These are phyloP conservation scores for Dolichallabes microphthalmus DNA, from an alignment of 2,113 vertebrate species.

Conservation along the genomic window DNA sequence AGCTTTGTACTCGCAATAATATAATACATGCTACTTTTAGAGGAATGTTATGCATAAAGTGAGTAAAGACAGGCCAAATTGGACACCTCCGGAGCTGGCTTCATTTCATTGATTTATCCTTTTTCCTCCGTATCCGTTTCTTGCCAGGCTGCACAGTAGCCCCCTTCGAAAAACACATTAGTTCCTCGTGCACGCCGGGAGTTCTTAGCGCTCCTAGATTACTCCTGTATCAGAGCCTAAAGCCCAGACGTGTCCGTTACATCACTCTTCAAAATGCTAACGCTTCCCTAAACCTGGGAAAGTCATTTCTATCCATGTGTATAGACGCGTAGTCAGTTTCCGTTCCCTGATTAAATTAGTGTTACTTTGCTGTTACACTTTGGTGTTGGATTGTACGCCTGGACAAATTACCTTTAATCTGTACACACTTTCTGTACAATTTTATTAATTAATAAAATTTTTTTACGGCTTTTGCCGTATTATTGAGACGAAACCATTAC, in stretches of 20 bases:
- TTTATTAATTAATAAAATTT: too few species aligned
- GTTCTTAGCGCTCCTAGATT: conserved; percentile 1
- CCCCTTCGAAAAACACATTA: conserved; percentile 20
- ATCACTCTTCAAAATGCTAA: conserved; percentile 56
- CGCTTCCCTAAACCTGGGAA: conserved; percentile 33
- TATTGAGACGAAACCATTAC: neutral
- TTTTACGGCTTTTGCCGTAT: neutral
- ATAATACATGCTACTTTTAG: conserved; percentile 34
- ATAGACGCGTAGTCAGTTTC: too few species aligned
- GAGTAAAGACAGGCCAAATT: conserved; percentile 27
- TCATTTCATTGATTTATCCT: neutral
- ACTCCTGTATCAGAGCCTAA: neutral
- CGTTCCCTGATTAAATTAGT: neutral
- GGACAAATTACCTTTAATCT: neutral
- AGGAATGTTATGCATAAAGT: conserved; percentile 40
- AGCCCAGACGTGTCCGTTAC: conserved; percentile 54
- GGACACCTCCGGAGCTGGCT: conserved; percentile 7
- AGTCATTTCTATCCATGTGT: neutral
- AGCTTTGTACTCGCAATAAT: conserved; percentile 45
- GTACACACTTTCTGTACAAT: neutral
- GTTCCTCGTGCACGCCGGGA: conserved; percentile 1
- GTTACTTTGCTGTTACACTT: neutral
- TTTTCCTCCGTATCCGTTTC: neutral
- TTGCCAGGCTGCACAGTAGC: conserved; percentile 40
- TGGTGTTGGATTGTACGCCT: neutral